These are phyloP conservation scores for Drosophila birchii DNA, from an alignment of 2,888 invertebrate genomes.

Conservation along the genomic window DNA sequence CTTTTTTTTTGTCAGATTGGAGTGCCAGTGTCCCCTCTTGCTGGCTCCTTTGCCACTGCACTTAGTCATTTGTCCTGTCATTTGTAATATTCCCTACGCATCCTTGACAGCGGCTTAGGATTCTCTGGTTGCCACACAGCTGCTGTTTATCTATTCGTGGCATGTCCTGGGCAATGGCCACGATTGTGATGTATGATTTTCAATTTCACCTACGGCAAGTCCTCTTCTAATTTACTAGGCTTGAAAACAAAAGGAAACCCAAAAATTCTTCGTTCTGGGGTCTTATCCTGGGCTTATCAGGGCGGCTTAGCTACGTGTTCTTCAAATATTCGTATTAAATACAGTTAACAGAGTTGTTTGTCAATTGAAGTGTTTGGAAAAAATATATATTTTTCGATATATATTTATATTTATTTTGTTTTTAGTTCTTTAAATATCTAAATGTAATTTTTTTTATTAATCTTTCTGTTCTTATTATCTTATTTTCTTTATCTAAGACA, in stretches of 20 bases:
- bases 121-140: slow-evolving; percentile 25
- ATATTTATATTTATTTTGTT: too few species aligned
- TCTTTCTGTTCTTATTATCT: not conserved
- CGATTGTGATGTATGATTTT: slow-evolving; percentile 72
- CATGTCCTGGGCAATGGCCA: slow-evolving; percentile 65
- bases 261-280: not conserved
- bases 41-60: slow-evolving; percentile 26
- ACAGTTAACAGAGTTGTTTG: not conserved
- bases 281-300: slow-evolving; percentile 5
- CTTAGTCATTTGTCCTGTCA: slow-evolving; percentile 71
- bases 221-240: slow-evolving; percentile 19
- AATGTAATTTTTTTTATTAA: not conserved
- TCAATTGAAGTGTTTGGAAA: not conserved
- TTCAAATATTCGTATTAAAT: not conserved
- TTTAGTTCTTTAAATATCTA: not conserved
- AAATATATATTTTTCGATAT: not conserved
- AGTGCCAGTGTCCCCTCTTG: slow-evolving; percentile 53
- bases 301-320: slow-evolving; percentile 8
- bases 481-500: not conserved
- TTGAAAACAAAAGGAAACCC: not conserved
- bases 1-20: slow-evolving; percentile 45
- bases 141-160: slow-evolving; percentile 66
- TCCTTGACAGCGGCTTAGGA: slow-evolving; percentile 66
- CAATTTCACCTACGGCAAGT: slow-evolving; percentile 55
- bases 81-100: slow-evolving; percentile 67